Base-by-base conservation (phyloP, 2,797 vertebrate genomes). In the Pseudochirops cupreus region DNA sequence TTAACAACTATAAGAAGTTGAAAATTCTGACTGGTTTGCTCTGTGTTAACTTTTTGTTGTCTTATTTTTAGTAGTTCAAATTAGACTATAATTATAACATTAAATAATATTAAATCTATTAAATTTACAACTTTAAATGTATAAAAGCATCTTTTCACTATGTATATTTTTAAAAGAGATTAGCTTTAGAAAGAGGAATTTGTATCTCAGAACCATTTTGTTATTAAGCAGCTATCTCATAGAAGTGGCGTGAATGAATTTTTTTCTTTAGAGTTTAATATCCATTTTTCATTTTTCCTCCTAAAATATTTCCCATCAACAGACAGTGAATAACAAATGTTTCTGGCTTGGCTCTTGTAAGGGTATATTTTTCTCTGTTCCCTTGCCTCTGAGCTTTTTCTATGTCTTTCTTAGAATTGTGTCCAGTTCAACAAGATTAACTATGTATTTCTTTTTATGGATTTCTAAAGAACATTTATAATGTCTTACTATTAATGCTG, bases 111-210 rank as follows among this genome's bases (percentile, higher is more conserved):
- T 6, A 57, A 57, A 57, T 57, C 24, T 57, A 26, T 57, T 24
- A 57, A 24, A 56, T 56, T 54, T 56, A 56, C 21, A 56, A 56
- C 18, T 21, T 56, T 56, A 56, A 56, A 56, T 57, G 1, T 26
- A 57, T 57, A 57, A 57, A 24, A 93, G 92, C 97, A 97, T 95
- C 94, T 87, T n/a, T 95, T 95, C 52, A 89, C 59, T 52, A 39
- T 1, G 0, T 53, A 5, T 94, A 54, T 18, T 93, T 87, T 4
- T 52, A 56, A 59, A 95, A 31, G 59, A 55, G 90, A 46, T 90
- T 95, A 74, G 50, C 52, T 95, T 95, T 93, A 55, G 59, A 56
- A 90, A 89, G 57, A 94, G 52, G 95, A 56, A 31, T 82, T 39
- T 28, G 59, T 91, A 5, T 52, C 56, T 28, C 91, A 58, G 52